phyloP scores from a whole-genome alignment of 2,888 invertebrate species.

The Itoplectis maculator region DNA sequence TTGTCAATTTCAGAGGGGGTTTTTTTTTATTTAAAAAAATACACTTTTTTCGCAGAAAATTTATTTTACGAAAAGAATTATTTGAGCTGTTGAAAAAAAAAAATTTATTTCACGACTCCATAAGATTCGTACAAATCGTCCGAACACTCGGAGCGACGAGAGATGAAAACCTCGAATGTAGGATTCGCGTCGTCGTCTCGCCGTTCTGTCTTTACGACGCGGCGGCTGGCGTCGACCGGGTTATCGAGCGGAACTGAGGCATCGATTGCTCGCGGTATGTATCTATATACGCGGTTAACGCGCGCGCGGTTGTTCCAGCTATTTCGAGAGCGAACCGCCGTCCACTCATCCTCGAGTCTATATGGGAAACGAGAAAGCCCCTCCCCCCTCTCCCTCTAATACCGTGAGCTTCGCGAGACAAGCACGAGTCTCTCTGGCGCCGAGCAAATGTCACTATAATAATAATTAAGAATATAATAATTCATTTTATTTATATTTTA shows the following conservation, averaged over 20 bases:
- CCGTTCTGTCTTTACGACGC: conserved; percentile 51
- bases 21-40: too few relatives aligned
- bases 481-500: too few relatives aligned
- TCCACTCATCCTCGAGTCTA: conserved; percentile 15
- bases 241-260: conserved; percentile 43
- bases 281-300: background rate
- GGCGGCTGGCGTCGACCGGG: conserved; percentile 40
- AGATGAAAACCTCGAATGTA: conserved; percentile 11
- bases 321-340: conserved; percentile 31
- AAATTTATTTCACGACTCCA: too few relatives aligned
- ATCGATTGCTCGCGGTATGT: conserved; percentile 38
- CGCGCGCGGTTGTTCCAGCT: conserved; percentile 7
- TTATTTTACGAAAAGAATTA: too few relatives aligned
- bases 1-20: too few relatives aligned
- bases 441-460: too few relatives aligned
- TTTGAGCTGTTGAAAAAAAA: too few relatives aligned
- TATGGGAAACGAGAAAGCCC: conserved; percentile 4
- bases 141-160: conserved; percentile 7
- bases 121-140: background rate
- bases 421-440: background rate
- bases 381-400: conserved; percentile 8
- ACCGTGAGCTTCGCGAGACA: too few relatives aligned
- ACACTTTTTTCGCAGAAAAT: too few relatives aligned
- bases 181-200: conserved; percentile 26
- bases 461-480: conserved; percentile 20